Evolutionary conservation across 2,797 vertebrate species (phyloP).

Genomic region (Dromococcyx pavoninus): DNA sequence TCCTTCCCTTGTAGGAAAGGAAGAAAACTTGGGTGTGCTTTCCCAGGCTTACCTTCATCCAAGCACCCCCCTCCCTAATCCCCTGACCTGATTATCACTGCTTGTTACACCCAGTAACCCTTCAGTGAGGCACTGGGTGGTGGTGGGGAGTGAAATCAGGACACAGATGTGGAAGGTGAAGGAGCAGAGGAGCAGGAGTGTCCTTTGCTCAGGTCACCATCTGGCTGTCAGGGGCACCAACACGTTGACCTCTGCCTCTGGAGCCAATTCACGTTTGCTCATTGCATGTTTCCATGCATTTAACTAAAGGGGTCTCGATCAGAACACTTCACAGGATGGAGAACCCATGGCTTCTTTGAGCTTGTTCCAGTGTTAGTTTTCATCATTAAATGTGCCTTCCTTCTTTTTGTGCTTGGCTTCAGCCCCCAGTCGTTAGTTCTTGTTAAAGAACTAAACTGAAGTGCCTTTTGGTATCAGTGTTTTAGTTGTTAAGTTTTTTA

Average conservation of each 20-base stretch:
- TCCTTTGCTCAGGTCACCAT: neutral
- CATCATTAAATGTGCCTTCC: neutral
- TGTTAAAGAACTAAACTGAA: constrained; percentile 18
- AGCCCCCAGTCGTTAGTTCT: neutral
- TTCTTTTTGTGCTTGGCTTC: neutral
- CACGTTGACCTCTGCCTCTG: neutral
- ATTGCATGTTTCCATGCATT: neutral
- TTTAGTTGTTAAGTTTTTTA: constrained; percentile 1
- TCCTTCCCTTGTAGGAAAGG: neutral
- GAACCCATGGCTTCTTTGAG: neutral
- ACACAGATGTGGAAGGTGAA: too few species aligned
- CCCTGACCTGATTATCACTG: too few species aligned
- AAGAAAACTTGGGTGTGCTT: neutral
- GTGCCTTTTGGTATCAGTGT: neutral
- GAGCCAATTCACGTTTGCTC: neutral
- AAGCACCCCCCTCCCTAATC: too few species aligned
- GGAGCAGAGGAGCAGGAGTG: neutral
- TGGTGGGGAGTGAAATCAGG: too few species aligned
- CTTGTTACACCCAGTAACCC: too few species aligned
- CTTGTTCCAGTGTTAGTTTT: neutral
- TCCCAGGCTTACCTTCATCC: too few species aligned
- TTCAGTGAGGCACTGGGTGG: too few species aligned
- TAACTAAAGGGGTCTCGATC: neutral
- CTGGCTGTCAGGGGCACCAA: neutral
- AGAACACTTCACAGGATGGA: neutral